phyloP scores from a whole-genome alignment of 2,888 invertebrate genomes.

The Augiades crinisus region DNA sequence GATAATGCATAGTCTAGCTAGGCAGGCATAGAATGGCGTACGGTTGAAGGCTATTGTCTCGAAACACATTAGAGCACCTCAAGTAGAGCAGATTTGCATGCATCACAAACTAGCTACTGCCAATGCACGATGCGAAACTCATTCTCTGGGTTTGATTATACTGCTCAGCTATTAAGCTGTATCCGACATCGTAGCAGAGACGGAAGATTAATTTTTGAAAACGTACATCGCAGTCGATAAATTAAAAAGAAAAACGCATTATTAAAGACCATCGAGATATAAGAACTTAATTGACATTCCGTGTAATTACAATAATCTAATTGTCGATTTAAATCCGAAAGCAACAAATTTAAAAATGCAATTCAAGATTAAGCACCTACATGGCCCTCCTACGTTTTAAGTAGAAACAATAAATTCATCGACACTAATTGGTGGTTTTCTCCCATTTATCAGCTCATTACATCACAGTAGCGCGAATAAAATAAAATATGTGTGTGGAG shows the following conservation, averaged over 20 bases:
- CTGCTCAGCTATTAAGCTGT: conserved; percentile 3
- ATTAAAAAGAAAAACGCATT: conserved; percentile 27
- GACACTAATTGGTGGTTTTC: conserved; percentile 82
- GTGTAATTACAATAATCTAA: conserved; percentile 57
- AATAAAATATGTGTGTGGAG: conserved; percentile 80
- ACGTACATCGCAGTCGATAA: not conserved
- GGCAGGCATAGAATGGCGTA: conserved; percentile 39
- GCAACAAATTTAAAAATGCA: conserved; percentile 66
- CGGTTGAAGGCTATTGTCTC: conserved; percentile 42
- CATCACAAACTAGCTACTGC: conserved; percentile 37
- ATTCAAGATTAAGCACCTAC: conserved; percentile 71
- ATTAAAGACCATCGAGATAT: conserved; percentile 43
- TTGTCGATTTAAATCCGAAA: conserved; percentile 61
- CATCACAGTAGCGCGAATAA: conserved; percentile 82
- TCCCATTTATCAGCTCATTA: conserved; percentile 82
- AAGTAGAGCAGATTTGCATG: conserved; percentile 46
- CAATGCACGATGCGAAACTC: conserved; percentile 20
- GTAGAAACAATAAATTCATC: conserved; percentile 82
- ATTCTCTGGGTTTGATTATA: conserved; percentile 10
- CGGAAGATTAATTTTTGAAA: conserved; percentile 31
- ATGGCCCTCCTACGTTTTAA: conserved; percentile 79
- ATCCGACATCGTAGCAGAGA: conserved; percentile 29
- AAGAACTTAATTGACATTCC: conserved; percentile 50
- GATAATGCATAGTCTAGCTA: conserved; percentile 24
- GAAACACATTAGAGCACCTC: conserved; percentile 41